Conservation (phyloP, 2,888 invertebrate genomes). For the Melieria omissa region DNA sequence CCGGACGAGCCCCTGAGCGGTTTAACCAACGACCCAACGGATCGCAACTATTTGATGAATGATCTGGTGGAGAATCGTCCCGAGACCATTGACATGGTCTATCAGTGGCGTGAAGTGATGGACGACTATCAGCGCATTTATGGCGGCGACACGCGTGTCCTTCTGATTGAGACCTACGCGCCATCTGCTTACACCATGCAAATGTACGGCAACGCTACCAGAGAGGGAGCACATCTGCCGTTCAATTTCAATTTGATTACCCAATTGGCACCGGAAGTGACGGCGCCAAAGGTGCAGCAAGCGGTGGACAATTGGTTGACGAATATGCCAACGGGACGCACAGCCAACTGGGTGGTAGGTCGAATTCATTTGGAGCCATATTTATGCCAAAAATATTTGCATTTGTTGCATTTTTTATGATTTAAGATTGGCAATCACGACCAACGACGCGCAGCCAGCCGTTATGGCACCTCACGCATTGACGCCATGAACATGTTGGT, state of each 20-base stretch:
- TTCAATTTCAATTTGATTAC: slow-evolving; percentile 74
- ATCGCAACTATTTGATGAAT: slow-evolving; percentile 69
- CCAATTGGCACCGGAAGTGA: slow-evolving; percentile 66
- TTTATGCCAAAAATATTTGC: background rate
- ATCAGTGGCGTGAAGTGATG: slow-evolving; percentile 66
- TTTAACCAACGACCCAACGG: slow-evolving; percentile 63
- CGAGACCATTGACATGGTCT: slow-evolving; percentile 68
- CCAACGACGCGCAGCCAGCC: slow-evolving; percentile 71
- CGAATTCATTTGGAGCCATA: slow-evolving; percentile 63
- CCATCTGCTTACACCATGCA: slow-evolving; percentile 66
- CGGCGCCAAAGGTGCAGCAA: slow-evolving; percentile 68
- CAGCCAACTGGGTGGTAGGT: slow-evolving; percentile 75
- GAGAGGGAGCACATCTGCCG: slow-evolving; percentile 70
- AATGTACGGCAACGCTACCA: slow-evolving; percentile 70
- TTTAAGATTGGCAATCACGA: slow-evolving; percentile 76
- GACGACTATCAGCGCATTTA: slow-evolving; percentile 72
- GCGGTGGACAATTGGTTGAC: slow-evolving; percentile 70
- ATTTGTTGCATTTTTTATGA: background rate
- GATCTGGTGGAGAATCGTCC: slow-evolving; percentile 69
- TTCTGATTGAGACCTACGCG: slow-evolving; percentile 73
- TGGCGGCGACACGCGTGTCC: slow-evolving; percentile 65
- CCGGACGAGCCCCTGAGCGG: slow-evolving; percentile 70
- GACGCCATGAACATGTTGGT: slow-evolving; percentile 83
- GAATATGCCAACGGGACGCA: slow-evolving; percentile 68
- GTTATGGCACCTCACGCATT: slow-evolving; percentile 73